Conservation (phyloP, 2,113 vertebrate genomes). For the Catharus bicknelli region DNA sequence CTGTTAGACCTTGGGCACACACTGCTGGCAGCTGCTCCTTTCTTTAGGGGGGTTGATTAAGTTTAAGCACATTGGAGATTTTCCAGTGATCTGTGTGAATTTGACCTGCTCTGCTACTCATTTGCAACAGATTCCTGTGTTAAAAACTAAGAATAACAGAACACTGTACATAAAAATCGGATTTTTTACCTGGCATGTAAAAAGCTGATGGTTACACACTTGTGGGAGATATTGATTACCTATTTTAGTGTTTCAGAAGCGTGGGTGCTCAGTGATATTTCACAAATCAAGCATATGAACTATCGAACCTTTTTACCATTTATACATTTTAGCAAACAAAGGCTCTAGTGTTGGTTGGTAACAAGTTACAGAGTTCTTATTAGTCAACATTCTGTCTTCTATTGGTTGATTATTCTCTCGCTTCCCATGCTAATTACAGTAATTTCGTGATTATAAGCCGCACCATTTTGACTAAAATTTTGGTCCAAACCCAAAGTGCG, state of each 20-base stretch:
- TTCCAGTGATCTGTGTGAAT: background rate
- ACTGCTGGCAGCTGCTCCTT: background rate
- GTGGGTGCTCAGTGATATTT: background rate
- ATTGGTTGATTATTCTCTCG: rapidly evolving
- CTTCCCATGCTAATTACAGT: background rate
- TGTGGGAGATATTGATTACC: background rate
- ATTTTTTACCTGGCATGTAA: background rate
- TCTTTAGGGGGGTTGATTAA: background rate
- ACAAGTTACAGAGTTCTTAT: background rate
- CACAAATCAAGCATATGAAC: background rate
- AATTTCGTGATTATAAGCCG: too few species aligned
- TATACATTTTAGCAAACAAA: background rate
- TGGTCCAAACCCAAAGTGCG: too few species aligned
- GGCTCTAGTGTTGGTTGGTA: background rate
- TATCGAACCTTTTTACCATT: background rate
- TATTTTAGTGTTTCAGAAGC: background rate
- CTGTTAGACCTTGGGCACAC: background rate
- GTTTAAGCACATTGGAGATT: background rate
- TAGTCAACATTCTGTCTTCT: background rate
- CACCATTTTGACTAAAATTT: too few species aligned
- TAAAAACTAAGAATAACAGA: background rate
- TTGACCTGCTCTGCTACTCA: background rate
- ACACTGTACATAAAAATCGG: background rate
- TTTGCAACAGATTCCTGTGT: background rate
- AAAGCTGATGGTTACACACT: background rate